Conservation (phyloP, 2,888 invertebrate species). For the Crematogaster levior region DNA sequence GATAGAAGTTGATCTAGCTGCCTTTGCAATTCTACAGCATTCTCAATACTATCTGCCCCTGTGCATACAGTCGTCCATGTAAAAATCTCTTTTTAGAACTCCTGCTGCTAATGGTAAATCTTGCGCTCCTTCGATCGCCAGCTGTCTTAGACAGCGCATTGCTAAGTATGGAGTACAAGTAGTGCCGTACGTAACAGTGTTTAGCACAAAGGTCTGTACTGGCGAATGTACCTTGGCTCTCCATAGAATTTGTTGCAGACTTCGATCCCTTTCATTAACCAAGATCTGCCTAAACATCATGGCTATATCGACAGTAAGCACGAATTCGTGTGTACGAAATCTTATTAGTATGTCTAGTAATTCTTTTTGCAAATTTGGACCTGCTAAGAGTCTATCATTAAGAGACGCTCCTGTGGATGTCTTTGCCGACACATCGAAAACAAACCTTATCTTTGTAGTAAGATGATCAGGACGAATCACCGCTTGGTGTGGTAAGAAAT, state of each 20-base stretch:
- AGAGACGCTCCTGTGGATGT: accelerated
- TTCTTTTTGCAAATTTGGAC: not conserved
- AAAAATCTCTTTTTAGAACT: not conserved
- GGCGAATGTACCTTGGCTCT: not conserved
- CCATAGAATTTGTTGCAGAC: not conserved
- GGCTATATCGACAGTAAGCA: not conserved
- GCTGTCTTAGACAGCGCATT: not conserved
- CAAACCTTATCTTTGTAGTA: not conserved
- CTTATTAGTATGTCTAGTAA: not conserved
- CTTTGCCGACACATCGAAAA: not conserved
- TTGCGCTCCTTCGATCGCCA: not conserved
- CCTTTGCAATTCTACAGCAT: not conserved
- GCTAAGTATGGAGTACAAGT: not conserved
- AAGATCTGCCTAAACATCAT: not conserved
- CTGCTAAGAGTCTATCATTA: not conserved
- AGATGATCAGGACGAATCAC: not conserved
- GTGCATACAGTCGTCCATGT: not conserved
- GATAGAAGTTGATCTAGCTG: not conserved
- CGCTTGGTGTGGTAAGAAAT: not conserved
- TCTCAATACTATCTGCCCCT: accelerated
- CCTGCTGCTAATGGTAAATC: too few species aligned
- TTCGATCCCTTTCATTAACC: not conserved
- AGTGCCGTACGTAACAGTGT: not conserved
- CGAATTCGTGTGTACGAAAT: not conserved
- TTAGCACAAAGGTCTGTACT: not conserved